Evolutionary conservation across 2,888 invertebrate genomes (phyloP).

Genomic region (Laothoe populi): DNA sequence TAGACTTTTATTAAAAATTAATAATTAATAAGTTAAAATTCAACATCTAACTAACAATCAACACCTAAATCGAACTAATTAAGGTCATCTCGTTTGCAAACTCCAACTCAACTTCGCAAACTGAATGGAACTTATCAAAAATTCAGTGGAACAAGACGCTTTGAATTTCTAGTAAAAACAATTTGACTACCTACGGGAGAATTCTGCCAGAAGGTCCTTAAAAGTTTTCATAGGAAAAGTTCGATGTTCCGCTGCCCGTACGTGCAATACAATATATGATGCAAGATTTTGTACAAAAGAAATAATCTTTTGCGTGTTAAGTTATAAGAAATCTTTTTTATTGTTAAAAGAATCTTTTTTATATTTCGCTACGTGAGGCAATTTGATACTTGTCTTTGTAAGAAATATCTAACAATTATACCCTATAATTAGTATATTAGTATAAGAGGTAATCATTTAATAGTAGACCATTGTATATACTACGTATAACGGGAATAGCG

Average conservation of each 20-base stretch:
- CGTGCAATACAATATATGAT: slow-evolving; percentile 15
- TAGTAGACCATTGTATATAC: no score
- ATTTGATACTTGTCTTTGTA: background rate
- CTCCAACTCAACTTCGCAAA: slow-evolving; percentile 7
- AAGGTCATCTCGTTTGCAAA: background rate
- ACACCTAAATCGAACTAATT: slow-evolving; percentile 17
- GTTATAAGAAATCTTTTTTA: slow-evolving; percentile 2
- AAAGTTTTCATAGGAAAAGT: slow-evolving; percentile 71
- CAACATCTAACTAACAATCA: background rate
- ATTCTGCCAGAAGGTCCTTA: slow-evolving; percentile 58
- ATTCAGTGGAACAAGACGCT: slow-evolving; percentile 33
- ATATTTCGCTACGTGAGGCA: slow-evolving; percentile 16
- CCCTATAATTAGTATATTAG: no score
- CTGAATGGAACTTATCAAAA: slow-evolving; percentile 36
- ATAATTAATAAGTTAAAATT: background rate
- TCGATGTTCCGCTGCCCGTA: slow-evolving; percentile 33
- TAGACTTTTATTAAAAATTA: background rate
- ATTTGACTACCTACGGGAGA: slow-evolving; percentile 38
- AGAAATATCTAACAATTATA: background rate
- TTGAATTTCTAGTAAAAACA: slow-evolving; percentile 46
- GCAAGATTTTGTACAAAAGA: slow-evolving; percentile 21
- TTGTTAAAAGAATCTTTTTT: slow-evolving; percentile 2
- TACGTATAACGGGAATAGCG: no score
- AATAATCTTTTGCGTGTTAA: slow-evolving; percentile 17
- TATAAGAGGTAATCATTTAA: no score